These are phyloP conservation scores for Calephelis perditalis DNA, from an alignment of 2,888 invertebrate species.

Conservation along the genomic window DNA sequence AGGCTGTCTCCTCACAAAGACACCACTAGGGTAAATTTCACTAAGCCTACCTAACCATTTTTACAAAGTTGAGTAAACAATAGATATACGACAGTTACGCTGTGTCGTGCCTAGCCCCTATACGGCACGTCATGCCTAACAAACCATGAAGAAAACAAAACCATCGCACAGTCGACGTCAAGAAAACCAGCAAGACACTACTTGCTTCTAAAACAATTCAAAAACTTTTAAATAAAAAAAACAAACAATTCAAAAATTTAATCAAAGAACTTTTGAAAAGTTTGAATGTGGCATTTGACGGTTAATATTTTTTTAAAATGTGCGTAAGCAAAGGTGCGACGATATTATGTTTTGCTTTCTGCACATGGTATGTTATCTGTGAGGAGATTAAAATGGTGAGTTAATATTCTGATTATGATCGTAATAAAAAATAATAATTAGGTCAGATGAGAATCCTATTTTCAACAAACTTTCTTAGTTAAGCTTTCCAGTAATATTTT, in stretches of 20 bases:
- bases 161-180: constrained; percentile 70
- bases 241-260: constrained; percentile 1
- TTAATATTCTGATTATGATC: constrained; percentile 28
- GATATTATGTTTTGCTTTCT: constrained; percentile 57
- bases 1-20: no score
- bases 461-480: no score
- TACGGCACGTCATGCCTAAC: constrained; percentile 52
- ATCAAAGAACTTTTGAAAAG: constrained; percentile 9
- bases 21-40: no score
- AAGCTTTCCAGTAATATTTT: no score
- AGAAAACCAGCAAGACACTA: constrained; percentile 60
- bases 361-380: constrained; percentile 53
- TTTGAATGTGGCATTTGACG: constrained; percentile 34
- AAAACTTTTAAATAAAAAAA: background rate
- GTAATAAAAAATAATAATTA: constrained; percentile 19
- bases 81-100: constrained; percentile 26
- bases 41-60: background rate
- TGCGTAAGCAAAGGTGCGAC: constrained; percentile 36
- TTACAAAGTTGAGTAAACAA: constrained; percentile 14
- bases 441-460: no score
- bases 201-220: background rate
- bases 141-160: constrained; percentile 71
- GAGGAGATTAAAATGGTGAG: constrained; percentile 70
- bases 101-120: constrained; percentile 53
- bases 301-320: constrained; percentile 46